Percentiles rank a stretch among this genome's conserved stretches.
phyloP scores from a whole-genome alignment of 2,888 invertebrate genomes.

The Acrobasis suavella region DNA sequence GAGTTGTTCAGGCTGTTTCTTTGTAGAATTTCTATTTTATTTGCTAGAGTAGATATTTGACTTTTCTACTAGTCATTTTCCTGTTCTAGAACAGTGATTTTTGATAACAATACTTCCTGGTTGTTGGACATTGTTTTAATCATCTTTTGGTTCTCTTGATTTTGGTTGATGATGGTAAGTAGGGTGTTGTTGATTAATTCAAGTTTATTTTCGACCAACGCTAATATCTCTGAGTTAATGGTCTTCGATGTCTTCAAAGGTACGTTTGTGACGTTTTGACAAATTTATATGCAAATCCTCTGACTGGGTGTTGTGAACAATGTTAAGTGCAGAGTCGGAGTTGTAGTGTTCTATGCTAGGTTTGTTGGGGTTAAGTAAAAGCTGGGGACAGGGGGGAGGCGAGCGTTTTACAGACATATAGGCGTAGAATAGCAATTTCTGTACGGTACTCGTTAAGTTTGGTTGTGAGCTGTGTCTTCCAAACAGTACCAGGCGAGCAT shows the following conservation, averaged over 20 bases:
- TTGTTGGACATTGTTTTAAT: slow-evolving; percentile 21
- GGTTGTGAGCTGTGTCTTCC: too few species aligned
- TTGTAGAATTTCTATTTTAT: slow-evolving; percentile 20
- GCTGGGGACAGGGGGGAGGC: too few species aligned
- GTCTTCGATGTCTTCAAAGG: background rate
- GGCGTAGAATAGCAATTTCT: too few species aligned
- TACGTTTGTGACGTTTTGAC: slow-evolving; percentile 17
- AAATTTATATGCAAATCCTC: background rate
- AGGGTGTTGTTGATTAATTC: slow-evolving; percentile 10
- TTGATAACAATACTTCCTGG: slow-evolving; percentile 24
- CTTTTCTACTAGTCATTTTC: slow-evolving; percentile 26
- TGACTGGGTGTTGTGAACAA: background rate
- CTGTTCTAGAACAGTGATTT: slow-evolving; percentile 22
- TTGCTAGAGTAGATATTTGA: slow-evolving; percentile 14
- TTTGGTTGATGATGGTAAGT: slow-evolving; percentile 21
- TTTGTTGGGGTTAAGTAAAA: too few species aligned
- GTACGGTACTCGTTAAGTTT: too few species aligned
- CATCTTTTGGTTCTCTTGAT: slow-evolving; percentile 25
- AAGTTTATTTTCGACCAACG: slow-evolving; percentile 9
- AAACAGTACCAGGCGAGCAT: too few species aligned
- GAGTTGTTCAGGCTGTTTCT: slow-evolving; percentile 12
- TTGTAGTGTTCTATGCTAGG: too few species aligned
- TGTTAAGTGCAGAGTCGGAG: background rate
- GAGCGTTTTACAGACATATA: too few species aligned
- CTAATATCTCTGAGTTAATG: background rate